These are phyloP conservation scores for Rhopilema esculentum DNA, from an alignment of 30 jellyfish, hydroid and myxozoan species.

Conservation along the genomic window DNA sequence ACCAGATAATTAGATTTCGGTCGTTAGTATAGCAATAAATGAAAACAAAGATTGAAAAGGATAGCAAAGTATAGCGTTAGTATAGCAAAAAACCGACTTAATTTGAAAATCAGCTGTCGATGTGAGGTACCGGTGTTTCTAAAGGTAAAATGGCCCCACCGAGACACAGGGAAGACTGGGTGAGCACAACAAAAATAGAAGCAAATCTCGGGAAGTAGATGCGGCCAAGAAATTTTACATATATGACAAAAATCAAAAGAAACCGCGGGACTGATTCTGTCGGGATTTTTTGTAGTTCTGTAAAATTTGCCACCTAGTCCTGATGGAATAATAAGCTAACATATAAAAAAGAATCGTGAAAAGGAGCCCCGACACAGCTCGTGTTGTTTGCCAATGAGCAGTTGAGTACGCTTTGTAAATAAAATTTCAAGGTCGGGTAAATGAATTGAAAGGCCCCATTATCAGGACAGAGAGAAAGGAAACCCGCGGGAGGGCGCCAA, in stretches of 20 bases:
- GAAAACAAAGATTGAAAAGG: too few species aligned
- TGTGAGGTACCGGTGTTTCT: too few species aligned
- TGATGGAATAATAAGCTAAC: conserved; percentile 3
- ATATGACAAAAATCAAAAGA: neutral
- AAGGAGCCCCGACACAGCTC: conserved; percentile 28
- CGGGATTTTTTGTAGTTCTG: neutral
- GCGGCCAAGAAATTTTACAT: neutral
- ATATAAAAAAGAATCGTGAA: conserved; percentile 29
- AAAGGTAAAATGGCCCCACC: too few species aligned
- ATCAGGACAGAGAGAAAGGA: conserved; percentile 45
- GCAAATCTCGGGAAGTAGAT: too few species aligned
- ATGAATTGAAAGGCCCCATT: conserved; percentile 11
- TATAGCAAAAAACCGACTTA: too few species aligned
- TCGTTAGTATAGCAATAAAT: too few species aligned
- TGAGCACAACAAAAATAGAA: too few species aligned
- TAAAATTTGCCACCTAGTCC: conserved; percentile 52
- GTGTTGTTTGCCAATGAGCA: conserved; percentile 9
- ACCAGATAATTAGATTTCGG: too few species aligned
- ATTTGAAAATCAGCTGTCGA: too few species aligned
- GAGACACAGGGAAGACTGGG: too few species aligned
- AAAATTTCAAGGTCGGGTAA: conserved; percentile 4
- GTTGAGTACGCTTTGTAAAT: conserved; percentile 36
- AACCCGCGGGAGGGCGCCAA: conserved; percentile 64
- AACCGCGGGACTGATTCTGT: neutral
- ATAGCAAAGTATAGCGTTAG: too few species aligned